Evolutionary conservation across 2,797 vertebrate species (phyloP).

Genomic region (Gastrophryne carolinensis): DNA sequence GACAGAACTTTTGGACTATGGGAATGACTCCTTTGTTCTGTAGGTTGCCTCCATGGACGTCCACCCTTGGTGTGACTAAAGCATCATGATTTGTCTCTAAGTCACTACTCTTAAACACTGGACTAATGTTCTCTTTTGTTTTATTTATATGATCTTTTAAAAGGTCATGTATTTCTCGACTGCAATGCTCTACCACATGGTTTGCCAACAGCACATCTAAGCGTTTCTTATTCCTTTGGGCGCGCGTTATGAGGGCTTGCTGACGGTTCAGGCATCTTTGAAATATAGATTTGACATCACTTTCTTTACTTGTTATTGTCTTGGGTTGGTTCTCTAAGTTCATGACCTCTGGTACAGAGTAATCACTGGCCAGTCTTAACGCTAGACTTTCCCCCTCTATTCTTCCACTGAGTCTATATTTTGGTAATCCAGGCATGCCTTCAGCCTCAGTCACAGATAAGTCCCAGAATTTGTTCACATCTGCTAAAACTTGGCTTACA

Average conservation of each 20-base stretch:
- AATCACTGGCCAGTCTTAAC: conserved; percentile 52
- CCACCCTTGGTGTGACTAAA: too few species aligned
- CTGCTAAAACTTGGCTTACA: conserved; percentile 54
- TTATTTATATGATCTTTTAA: conserved; percentile 65
- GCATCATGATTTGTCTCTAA: conserved; percentile 40
- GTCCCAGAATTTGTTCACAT: conserved; percentile 61
- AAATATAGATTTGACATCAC: conserved; percentile 67
- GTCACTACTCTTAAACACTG: conserved; percentile 56
- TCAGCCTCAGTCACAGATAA: conserved; percentile 59
- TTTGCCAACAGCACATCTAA: conserved; percentile 81
- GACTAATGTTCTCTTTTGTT: conserved; percentile 57
- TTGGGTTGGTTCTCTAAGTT: conserved; percentile 54
- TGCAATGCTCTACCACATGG: conserved; percentile 76
- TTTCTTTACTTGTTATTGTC: conserved; percentile 60
- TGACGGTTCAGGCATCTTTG: conserved; percentile 76
- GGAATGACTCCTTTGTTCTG: neutral
- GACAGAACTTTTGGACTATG: conserved; percentile 67
- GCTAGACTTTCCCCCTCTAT: conserved; percentile 62
- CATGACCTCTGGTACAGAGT: conserved; percentile 26
- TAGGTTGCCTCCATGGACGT: conserved; percentile 9
- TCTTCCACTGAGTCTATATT: conserved; percentile 61
- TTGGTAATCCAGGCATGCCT: conserved; percentile 61
- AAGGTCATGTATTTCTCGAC: conserved; percentile 80
- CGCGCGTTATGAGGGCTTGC: conserved; percentile 70
- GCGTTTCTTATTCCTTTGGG: conserved; percentile 75